Base-by-base conservation (phyloP, 2,888 invertebrate species). In the Diaprepes abbreviatus region DNA sequence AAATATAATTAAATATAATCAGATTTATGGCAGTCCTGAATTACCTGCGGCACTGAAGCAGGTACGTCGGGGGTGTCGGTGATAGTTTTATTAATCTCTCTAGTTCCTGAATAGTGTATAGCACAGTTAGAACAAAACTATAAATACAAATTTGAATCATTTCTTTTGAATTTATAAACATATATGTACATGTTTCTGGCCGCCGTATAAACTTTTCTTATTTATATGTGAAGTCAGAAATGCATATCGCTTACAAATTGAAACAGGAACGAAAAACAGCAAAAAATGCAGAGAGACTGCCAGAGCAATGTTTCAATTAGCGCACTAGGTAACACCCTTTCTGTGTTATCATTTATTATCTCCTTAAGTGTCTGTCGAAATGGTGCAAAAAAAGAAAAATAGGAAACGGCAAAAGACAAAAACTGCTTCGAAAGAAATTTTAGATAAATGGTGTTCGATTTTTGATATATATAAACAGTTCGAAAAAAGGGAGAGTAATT, bases 341-440 rank as follows among this genome's bases (percentile, higher is more conserved):
- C 54, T 2, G 12, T 59, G 66, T 66, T 66, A n/a, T 59, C 57
- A 66, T 66, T 59, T 59, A 66, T 66, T 66, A 66, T 59, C 48
- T 19, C 17, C 43, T 57, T 55, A 66, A 66, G 57, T 58, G 38
- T 50, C 50, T 66, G 40, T 36, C 43, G 31, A 43, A 59, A n/a
- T 17, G 14, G 6, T n/a, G n/a, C n/a, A 59, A 43, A 40, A 35
- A 43, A 59, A 59, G 16, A 40, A 33, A 59, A 59, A 59, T 59
- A 59, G 59, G 40, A 59, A 59, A 31, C 19, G 24, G 31, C 5
- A 17, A 31, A 12, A 21, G 31, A 50, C 28, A 50, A 50, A 50
- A 50, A 50, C 9, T 28, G n/a, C n/a, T 24, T 2, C 2, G 28
- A 14, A 12, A 28, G 48, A 28, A 50, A 50, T 28, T 6, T n/a